Conservation (phyloP, 2,797 vertebrate species). For the Anas capensis region DNA sequence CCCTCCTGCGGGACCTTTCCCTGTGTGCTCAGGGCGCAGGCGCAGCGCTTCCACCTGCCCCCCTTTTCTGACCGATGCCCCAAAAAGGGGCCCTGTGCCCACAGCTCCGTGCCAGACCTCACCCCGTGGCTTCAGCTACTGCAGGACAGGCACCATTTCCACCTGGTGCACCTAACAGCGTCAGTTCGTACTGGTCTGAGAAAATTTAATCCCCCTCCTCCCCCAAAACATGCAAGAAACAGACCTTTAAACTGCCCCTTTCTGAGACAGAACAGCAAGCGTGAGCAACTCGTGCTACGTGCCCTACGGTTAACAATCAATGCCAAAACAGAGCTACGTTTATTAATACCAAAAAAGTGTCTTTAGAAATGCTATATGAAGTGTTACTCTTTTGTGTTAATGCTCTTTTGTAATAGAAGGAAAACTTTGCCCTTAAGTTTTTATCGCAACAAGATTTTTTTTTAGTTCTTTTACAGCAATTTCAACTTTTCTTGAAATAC, state of each 20-base stretch:
- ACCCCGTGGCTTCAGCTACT: background rate
- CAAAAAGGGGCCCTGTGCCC: background rate
- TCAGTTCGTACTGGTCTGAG: background rate
- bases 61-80: background rate
- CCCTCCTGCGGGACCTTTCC: background rate
- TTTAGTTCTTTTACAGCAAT: conserved; percentile 17
- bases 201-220: accelerated
- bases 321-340: conserved; percentile 33
- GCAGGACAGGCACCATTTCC: accelerated
- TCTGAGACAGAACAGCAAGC: background rate
- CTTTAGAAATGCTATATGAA: conserved; percentile 18
- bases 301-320: background rate
- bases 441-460: background rate
- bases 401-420: background rate
- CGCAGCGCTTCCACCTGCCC: background rate
- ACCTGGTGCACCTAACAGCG: accelerated
- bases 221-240: background rate
- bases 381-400: background rate
- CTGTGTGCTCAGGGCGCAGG: accelerated
- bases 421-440: background rate
- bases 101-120: accelerated
- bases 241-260: background rate
- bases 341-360: conserved; percentile 14
- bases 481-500: conserved; percentile 1
- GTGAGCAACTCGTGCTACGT: background rate